Conservation (phyloP, 2,113 vertebrate species). For the Neoarius graeffei region DNA sequence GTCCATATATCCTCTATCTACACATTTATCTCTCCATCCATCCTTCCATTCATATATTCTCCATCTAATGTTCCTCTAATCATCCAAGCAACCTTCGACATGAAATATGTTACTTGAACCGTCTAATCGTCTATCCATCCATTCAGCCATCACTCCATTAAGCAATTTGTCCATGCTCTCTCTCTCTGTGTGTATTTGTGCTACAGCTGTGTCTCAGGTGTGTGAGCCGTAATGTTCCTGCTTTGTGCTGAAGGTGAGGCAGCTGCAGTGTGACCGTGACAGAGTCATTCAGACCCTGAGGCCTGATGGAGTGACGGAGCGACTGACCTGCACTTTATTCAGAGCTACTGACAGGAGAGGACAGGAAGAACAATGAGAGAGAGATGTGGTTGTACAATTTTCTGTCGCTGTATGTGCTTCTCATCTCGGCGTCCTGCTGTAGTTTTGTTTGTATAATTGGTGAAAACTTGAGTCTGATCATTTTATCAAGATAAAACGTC, state of each 20-base stretch:
- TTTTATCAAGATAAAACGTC: background rate
- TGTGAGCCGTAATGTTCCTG: background rate
- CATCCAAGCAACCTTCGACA: background rate
- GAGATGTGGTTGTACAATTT: background rate
- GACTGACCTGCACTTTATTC: conserved; percentile 37
- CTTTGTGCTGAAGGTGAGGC: conserved; percentile 24
- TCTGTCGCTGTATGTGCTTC: background rate
- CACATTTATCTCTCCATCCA: background rate
- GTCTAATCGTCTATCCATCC: background rate
- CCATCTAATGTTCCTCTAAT: background rate
- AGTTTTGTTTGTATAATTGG: background rate
- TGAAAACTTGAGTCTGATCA: background rate
- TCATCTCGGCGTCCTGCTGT: background rate
- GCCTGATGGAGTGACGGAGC: conserved; percentile 9
- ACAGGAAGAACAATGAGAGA: conserved; percentile 8
- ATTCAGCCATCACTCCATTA: background rate
- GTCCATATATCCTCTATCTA: background rate
- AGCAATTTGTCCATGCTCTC: background rate
- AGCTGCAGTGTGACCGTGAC: conserved; percentile 5
- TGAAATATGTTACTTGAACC: no score
- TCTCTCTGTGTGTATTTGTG: background rate
- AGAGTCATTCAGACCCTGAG: background rate
- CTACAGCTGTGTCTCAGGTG: conserved; percentile 5
- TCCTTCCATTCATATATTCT: background rate
- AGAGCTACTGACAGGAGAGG: conserved; percentile 46